A percentile compares a stretch with the other conserved stretches of the same genome.
phyloP scores from a whole-genome alignment of 2,113 vertebrate genomes.

The Danio rerio region GRCz12tu NC_133177.1:31519501-31520000 shows the following conservation, averaged over 20 bases:
- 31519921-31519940: constrained; percentile 18
- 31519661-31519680: neutral
- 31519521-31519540: neutral
- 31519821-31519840: constrained; percentile 54
- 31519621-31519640: neutral
- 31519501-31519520: neutral
- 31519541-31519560: neutral
- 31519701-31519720: constrained; percentile 27
- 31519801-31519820: constrained; percentile 45
- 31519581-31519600: neutral
- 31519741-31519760: constrained; percentile 41
- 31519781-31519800: constrained; percentile 50
- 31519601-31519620: constrained; percentile 15
- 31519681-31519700: constrained; percentile 21
- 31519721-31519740: constrained; percentile 49
- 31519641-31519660: neutral
- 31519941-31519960: neutral
- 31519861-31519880: constrained; percentile 47
- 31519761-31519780: constrained; percentile 22
- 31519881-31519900: constrained; percentile 27
- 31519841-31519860: constrained; percentile 60
- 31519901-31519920: constrained; percentile 25
- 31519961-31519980: neutral
- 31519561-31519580: neutral
- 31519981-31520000: neutral